Base-by-base conservation (phyloP, 2,797 vertebrate species). In the Rhynchotus rufescens region DNA sequence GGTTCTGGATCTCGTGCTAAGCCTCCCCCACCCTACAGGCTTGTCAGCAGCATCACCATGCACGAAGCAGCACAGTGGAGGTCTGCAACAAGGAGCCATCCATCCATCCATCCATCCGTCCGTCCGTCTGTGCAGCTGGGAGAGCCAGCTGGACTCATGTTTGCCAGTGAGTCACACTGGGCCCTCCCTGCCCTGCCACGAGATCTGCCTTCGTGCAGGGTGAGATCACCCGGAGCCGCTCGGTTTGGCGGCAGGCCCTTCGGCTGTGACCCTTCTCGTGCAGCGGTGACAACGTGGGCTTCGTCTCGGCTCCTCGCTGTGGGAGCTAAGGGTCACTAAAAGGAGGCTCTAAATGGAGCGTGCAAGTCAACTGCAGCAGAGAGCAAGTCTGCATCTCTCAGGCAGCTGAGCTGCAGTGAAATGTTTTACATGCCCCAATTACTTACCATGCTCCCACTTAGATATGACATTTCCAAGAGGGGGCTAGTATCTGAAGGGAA, bases 361-460 rank as follows among this genome's bases (percentile, higher is more conserved):
- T 16, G 57, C 59, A 82, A 86, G 64, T 67, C 88, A 89, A 93
- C 84, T 15, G 32, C 34, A 87, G 86, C 80, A 89, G 47, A 67
- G 38, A 78, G 59, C 81, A 81, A 90, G 79, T 67, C 81, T 90
- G 80, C 86, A 60, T 77, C 91, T 91, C 87, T 87, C 85, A 89
- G 68, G 84, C 85, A 91, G 82, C 78, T 81, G 89, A 89, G 62
- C 60, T 88, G 88, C 90, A 94, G 91, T 73, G 78, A 94, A 94
- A 92, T 86, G 86, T 86, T 97, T 96, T 93, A 95, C 89, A 93
- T 45, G 94, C 89, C 89, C 93, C 84, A 92, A 84, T 96, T 97
- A 94, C 76, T 95, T 96, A 94, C 86, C 95, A 89, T 28, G 10
- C 44, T 89, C 92, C 80, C 40, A 90, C 86, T 94, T 89, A 88